phyloP scores from a whole-genome alignment of 2,113 vertebrate species.

The Lepidothrix coronata region DNA sequence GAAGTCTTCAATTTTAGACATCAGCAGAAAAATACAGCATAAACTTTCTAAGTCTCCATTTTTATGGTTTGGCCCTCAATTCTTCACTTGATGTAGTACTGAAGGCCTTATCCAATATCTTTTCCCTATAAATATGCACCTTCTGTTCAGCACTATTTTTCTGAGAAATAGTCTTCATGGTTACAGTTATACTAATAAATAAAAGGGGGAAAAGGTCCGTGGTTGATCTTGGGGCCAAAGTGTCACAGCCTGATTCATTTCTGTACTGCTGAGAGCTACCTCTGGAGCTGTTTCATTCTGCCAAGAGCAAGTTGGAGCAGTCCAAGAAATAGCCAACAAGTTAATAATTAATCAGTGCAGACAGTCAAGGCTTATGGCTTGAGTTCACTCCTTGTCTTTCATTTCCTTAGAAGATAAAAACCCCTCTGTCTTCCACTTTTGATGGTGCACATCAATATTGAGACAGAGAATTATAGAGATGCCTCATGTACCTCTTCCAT shows the following conservation, averaged over 20 bases:
- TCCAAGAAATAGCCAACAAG: not conserved
- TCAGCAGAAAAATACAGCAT: not conserved
- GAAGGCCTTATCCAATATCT: not conserved
- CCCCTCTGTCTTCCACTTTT: not conserved
- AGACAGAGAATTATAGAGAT: not conserved
- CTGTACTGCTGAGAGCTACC: not conserved
- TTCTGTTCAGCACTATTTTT: not conserved
- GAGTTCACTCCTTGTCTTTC: not conserved
- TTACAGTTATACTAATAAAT: not conserved
- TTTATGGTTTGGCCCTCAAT: not conserved
- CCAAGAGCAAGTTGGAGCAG: not conserved
- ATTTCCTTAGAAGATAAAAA: not conserved
- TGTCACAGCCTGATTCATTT: not conserved
- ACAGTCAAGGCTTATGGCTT: not conserved
- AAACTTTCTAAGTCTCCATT: not conserved
- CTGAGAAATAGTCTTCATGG: not conserved
- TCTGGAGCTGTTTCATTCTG: not conserved
- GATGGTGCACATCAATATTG: not conserved
- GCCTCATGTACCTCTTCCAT: not conserved
- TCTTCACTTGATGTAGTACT: not conserved
- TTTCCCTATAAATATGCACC: not conserved
- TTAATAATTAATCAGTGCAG: not conserved
- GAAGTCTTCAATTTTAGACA: not conserved
- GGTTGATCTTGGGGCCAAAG: not conserved
- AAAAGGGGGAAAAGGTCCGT: not conserved